phyloP scores from a whole-genome alignment of 2,797 vertebrate species.

The Lutjanus campechanus region DNA sequence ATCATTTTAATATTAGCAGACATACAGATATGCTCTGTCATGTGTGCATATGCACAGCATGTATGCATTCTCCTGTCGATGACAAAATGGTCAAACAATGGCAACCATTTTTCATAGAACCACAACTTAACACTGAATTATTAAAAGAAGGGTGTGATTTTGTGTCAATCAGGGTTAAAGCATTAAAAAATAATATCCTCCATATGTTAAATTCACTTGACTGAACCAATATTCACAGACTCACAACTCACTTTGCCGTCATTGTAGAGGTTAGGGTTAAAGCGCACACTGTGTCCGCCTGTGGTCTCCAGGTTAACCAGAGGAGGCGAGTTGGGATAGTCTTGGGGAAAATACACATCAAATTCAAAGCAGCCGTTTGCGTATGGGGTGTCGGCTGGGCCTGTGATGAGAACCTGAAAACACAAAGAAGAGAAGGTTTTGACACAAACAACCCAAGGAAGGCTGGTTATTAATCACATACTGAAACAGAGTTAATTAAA shows the following conservation, averaged over 20 bases:
- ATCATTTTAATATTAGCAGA: too few species aligned
- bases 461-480: slow-evolving; percentile 25
- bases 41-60: background rate
- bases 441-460: background rate
- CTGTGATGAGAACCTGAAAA: slow-evolving; percentile 95
- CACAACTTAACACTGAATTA: background rate
- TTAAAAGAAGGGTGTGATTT: background rate
- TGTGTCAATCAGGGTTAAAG: background rate
- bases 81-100: background rate
- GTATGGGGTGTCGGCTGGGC: slow-evolving; percentile 97
- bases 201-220: background rate
- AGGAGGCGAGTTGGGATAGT: slow-evolving; percentile 98
- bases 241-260: slow-evolving; percentile 93
- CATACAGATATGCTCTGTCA: too few species aligned
- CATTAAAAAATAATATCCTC: background rate
- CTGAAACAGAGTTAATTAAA: slow-evolving; percentile 40
- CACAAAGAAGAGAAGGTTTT: background rate
- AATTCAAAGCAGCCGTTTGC: slow-evolving; percentile 99
- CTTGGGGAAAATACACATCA: slow-evolving; percentile 99
- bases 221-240: background rate
- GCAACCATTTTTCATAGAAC: background rate
- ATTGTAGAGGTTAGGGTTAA: slow-evolving; percentile 99
- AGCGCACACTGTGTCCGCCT: slow-evolving; percentile 97
- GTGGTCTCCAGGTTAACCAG: slow-evolving; percentile 99
- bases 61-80: background rate